Base-by-base conservation (phyloP, 2,797 vertebrate genomes). In the Intellagama lesueurii region DNA sequence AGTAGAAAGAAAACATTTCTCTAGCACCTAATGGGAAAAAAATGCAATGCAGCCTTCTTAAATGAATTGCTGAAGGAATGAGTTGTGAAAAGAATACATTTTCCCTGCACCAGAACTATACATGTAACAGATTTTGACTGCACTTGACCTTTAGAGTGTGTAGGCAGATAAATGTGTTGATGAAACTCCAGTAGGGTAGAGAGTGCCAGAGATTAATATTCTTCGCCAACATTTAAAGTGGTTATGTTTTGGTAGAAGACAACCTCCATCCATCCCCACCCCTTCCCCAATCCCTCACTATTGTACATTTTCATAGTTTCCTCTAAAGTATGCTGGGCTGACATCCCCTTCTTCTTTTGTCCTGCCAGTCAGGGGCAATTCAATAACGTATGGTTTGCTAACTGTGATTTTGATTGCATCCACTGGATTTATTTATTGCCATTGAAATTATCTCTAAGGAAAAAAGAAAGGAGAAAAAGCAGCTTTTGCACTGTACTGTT, bases 371-470 rank as follows among this genome's bases (percentile, higher is more conserved):
- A 93, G 86, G 93, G 19, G 85, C 92, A 87, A 94, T 94, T 90
- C 95, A 32, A 69, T 92, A 26, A 94, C 95, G 91, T 72, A 94
- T 0, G 30, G 93, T 91, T 91, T 94, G 90, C 75, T 95, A 91
- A 92, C 82, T 30, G 95, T 72, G 28, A 94, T 94, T 96, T 95
- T 95, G 94, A 96, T 96, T 91, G 95, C 92, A 91, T 96, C 95
- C 94, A 95, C 93, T 1, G 88, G 90, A 93, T 95, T 83, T 96
- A 95, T 96, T 95, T 96, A 95, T 95, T 96, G 96, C 94, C 40
- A 17, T 95, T 97, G 96, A 96, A 96, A 95, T 96, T 81, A 77
- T 93, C 93, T 92, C 81, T 95, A 94, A 95, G 95, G 94, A 90
- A 92, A 75, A 69, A 49, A 7, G 12, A 64, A 64, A 73, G 83